A percentile compares a stretch with the other conserved stretches of the same genome.
phyloP scores from a whole-genome alignment of 2,888 invertebrate species.

The Xanthorhoe spadicearia region DNA sequence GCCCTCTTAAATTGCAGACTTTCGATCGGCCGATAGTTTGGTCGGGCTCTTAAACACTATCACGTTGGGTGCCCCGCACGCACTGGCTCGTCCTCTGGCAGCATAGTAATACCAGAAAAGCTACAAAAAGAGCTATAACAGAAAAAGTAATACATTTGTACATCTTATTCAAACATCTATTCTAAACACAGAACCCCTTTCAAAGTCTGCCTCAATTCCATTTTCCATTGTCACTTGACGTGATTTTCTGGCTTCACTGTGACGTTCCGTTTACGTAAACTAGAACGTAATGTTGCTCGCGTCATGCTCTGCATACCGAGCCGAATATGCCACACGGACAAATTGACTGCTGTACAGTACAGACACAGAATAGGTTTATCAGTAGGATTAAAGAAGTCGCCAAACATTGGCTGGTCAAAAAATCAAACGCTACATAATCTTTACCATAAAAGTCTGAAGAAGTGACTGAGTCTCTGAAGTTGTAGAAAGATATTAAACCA shows the following conservation, averaged over 20 bases:
- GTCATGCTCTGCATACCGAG: slow-evolving; percentile 61
- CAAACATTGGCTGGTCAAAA: no score
- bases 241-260: slow-evolving; percentile 62
- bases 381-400: slow-evolving; percentile 1
- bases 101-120: background rate
- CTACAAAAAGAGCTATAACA: background rate
- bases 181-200: slow-evolving; percentile 26
- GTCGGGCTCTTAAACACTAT: no score
- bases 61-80: no score
- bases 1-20: no score
- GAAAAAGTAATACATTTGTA: background rate
- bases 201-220: slow-evolving; percentile 56
- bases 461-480: no score
- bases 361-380: slow-evolving; percentile 21
- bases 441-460: no score
- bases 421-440: no score
- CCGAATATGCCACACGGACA: slow-evolving; percentile 54
- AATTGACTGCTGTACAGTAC: slow-evolving; percentile 60
- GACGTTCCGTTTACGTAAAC: slow-evolving; percentile 61
- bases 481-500: no score
- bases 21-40: no score
- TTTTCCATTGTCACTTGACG: slow-evolving; percentile 62
- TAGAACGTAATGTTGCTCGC: slow-evolving; percentile 64
- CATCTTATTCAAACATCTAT: background rate
- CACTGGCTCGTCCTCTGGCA: no score